Evolutionary conservation across 2,113 vertebrate genomes (phyloP), one percentile per base, ranked within the genome.

Genomic region (Meleagris gallopavo): DNA sequence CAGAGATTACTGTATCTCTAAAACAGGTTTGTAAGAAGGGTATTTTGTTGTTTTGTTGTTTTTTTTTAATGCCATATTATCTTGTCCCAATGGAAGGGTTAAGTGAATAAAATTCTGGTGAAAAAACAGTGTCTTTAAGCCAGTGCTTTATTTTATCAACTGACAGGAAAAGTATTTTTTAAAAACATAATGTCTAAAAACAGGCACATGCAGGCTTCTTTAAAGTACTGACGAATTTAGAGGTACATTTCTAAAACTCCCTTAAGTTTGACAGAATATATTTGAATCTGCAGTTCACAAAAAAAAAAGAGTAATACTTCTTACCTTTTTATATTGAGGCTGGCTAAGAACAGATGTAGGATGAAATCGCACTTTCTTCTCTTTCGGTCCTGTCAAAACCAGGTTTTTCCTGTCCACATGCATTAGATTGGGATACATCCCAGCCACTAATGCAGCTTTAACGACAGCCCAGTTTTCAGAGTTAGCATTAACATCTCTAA

Each of bases 381-480:
- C 98, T 82, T 98, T 98, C 52, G 96, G 82, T 30, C 97, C 98
- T 66, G 97, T 98, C 27, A 99, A 97, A 78, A 96, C 72, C 46
- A 97, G 90, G 64, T 73, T 98, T 17, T 98, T 97, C 79, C 97
- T 98, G 95, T 99, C 97, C 87, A 99, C 95, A 6, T 99, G 97
- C 71, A 99, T 97, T 46, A 99, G 92, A 92, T 99, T 99, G 72
- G 99, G 99, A 95, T 99, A 99, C 98, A 99, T 99, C 34, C 99
- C 99, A 7, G 99, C 98, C 81, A 99, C 98, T 95, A 99, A 95
- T 1, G 99, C 99, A 60, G 99, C 99, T 97, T 99, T 99, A 79
- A 99, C 98, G 10, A 99, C 98, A 10, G 99, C 98, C 99, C 99
- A 99, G 96, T 99, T 99, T 75, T 99, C 99, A 4, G 99, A 99